These are phyloP conservation scores for Hesperophylax magnus DNA, from an alignment of 1,140 invertebrate species.

Conservation along the genomic window DNA sequence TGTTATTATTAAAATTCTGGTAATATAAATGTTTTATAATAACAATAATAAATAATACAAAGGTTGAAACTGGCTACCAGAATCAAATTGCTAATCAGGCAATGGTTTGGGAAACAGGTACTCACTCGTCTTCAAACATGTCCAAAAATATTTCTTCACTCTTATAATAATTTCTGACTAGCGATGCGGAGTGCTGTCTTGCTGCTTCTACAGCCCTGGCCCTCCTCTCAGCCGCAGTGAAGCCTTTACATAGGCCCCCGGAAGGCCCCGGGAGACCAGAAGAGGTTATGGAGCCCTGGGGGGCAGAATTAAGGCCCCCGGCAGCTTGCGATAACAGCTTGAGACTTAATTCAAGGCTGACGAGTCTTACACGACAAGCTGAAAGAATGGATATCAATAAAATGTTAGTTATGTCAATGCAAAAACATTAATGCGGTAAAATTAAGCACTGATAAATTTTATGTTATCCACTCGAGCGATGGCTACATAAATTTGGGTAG, in stretches of 20 bases:
- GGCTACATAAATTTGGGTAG: too few species aligned
- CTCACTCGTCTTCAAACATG: slow-evolving; percentile 98
- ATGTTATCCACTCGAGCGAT: too few species aligned
- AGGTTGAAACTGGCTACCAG: too few species aligned
- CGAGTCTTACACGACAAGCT: slow-evolving; percentile 88
- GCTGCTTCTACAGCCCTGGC: slow-evolving; percentile 81
- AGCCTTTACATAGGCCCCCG: slow-evolving; percentile 52
- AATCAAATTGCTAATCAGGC: too few species aligned
- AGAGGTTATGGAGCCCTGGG: slow-evolving; percentile 58
- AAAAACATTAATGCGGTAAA: too few species aligned
- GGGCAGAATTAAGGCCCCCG: slow-evolving; percentile 55
- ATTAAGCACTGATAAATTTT: too few species aligned
- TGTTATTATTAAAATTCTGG: too few species aligned
- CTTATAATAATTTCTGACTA: slow-evolving; percentile 95
- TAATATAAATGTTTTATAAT: too few species aligned
- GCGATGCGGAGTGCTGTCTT: slow-evolving; percentile 87
- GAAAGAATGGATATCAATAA: not conserved
- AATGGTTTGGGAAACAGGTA: slow-evolving; percentile 41
- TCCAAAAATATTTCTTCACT: slow-evolving; percentile 99
- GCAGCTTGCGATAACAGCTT: slow-evolving; percentile 80
- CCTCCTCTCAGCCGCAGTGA: slow-evolving; percentile 68
- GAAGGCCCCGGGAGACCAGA: slow-evolving; percentile 66
- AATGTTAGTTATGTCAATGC: too few species aligned
- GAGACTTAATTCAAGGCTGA: slow-evolving; percentile 92
- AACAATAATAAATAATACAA: too few species aligned